Evolutionary conservation across 2,113 vertebrate species (phyloP).

Genomic region (Phylloscopus whistleri): DNA sequence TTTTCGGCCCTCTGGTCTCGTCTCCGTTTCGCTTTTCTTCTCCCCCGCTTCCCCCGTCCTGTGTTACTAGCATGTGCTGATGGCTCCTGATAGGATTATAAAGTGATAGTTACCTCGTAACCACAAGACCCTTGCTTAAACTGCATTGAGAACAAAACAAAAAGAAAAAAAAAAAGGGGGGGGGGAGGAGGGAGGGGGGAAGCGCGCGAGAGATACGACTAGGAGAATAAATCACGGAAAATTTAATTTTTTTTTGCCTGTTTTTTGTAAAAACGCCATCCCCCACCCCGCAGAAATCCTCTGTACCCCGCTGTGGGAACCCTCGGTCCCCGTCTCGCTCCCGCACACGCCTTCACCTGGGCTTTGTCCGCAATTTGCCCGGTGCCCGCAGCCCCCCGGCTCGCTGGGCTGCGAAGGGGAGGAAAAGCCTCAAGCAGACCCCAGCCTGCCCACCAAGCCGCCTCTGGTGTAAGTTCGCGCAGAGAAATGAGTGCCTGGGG

Average conservation of each 20-base stretch:
- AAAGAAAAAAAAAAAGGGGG: fast-evolving
- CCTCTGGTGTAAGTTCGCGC: not conserved
- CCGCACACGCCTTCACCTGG: not conserved
- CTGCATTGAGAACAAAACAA: not conserved
- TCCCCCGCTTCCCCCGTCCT: not conserved
- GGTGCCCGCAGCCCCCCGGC: not conserved
- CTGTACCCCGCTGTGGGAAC: not conserved
- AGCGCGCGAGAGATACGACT: not conserved
- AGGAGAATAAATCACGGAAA: not conserved
- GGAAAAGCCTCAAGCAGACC: not conserved
- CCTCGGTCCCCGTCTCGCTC: not conserved
- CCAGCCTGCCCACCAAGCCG: not conserved
- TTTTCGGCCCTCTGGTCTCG: not conserved
- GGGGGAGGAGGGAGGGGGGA: too few relatives aligned
- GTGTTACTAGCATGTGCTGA: not conserved
- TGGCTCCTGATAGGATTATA: slow-evolving; percentile 8
- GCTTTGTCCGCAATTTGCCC: slow-evolving; percentile 47
- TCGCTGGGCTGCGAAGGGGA: not conserved
- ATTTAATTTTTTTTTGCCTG: not conserved
- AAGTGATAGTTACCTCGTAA: slow-evolving; percentile 20
- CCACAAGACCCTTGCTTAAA: not conserved
- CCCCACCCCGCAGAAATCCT: not conserved
- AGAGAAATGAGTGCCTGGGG: not conserved
- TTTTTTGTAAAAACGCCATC: not conserved
- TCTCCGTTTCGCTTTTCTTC: not conserved